Conservation (phyloP, 53 echinoderm and acorn worm species). For the Stichopus horrens region DNA sequence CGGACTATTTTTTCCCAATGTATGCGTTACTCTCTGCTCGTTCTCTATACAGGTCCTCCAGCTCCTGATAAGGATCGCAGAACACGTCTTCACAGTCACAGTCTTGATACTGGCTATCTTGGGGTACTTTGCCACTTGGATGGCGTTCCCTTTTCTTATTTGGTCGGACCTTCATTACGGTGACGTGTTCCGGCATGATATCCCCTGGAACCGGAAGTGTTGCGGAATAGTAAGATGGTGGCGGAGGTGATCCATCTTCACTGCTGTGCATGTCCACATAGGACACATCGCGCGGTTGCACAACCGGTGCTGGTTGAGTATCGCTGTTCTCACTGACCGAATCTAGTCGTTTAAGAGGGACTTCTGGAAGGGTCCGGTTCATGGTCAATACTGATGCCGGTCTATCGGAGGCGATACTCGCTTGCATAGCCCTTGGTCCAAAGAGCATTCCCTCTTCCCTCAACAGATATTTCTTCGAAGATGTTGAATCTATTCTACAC, state of each 20-base stretch:
- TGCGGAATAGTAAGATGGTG: slow-evolving; percentile 45
- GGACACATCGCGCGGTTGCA: slow-evolving; percentile 20
- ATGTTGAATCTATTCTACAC: slow-evolving; percentile 17
- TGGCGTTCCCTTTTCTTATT: slow-evolving; percentile 23
- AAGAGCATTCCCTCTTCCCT: slow-evolving; percentile 30
- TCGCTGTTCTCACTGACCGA: slow-evolving; percentile 2
- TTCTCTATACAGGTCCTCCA: slow-evolving; percentile 40
- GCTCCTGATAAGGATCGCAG: slow-evolving; percentile 35
- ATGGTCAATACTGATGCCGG: slow-evolving; percentile 18
- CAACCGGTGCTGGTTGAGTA: neutral
- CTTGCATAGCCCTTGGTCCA: slow-evolving; percentile 36
- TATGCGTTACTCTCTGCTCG: slow-evolving; percentile 41
- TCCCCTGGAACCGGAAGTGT: slow-evolving; percentile 33
- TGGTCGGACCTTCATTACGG: slow-evolving; percentile 14
- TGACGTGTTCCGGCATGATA: slow-evolving; percentile 32
- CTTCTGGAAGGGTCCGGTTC: slow-evolving; percentile 26
- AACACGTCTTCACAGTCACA: slow-evolving; percentile 28
- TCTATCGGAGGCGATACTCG: slow-evolving; percentile 25
- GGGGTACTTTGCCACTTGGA: slow-evolving; percentile 28
- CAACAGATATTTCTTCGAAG: slow-evolving; percentile 18
- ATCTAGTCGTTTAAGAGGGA: slow-evolving; percentile 7
- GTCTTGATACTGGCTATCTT: slow-evolving; percentile 10
- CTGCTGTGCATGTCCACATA: slow-evolving; percentile 43
- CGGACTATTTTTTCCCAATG: slow-evolving; percentile 28
- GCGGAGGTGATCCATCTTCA: slow-evolving; percentile 17